Base-by-base conservation (phyloP, 2,888 invertebrate genomes). In the Patella pellucida region DNA sequence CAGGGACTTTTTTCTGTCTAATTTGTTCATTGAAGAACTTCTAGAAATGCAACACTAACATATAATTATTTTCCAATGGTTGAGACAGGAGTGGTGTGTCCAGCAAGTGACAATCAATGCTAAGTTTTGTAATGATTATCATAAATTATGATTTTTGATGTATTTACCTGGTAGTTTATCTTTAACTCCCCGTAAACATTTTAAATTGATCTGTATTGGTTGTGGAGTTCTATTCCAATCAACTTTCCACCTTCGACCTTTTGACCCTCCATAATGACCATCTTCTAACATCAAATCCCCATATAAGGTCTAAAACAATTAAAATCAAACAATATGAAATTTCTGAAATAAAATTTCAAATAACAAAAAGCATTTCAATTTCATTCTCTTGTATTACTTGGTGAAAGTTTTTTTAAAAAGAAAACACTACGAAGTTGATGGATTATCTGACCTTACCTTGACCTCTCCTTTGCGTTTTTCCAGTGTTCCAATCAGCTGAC, bases 161-260 rank as follows among this genome's bases (percentile, higher is more conserved):
- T 41, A 70, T 69, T 41, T 79, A 89, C 89, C 85, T 76, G 90
- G 90, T n/a, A 89, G 76, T 80, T 90, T 90, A 82, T 90, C 88
- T 80, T 87, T 87, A 51, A 90, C 86, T 5, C 90, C 90, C 69
- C 90, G 76, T 51, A 90, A 82, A 81, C 86, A 88, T 69, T 86
- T 86, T 69, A 90, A 78, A 73, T 90, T 90, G 76, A 90, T 82
- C 79, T 90, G 87, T 69, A 90, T 85, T 7, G 90, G 90, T 78
- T 90, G 90, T 23, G 89, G 90, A 0, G 89, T 88, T 54, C 81
- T 83, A 78, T 89, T 83, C 90, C 90, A 90, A 82, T 90, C 90
- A 1, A 90, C 87, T 82, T 89, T 89, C 89, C 89, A 90, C 54
- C 89, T 80, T 41, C 89, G 83, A 31, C 90, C 89, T 73, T 87